Base-by-base conservation (phyloP, 2,888 invertebrate genomes). In the Plutella xylostella region DNA sequence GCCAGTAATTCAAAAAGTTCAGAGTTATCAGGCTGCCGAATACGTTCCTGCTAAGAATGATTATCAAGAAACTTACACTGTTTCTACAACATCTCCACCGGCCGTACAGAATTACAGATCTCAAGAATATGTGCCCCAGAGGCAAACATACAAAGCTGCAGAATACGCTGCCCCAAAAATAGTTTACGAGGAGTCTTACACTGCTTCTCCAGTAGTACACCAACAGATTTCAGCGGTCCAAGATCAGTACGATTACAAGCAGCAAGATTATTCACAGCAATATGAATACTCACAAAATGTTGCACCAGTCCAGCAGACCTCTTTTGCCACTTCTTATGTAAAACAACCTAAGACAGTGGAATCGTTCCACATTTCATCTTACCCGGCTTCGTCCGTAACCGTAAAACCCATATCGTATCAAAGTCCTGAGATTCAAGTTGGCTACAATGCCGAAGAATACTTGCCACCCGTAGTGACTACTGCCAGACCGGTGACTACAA, bases 361-460 rank as follows among this genome's bases (percentile, higher is more conserved):
- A 63, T 71, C 75, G 18, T 54, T 68, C 22, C 71, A 76, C 46
- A 58, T 72, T 17, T 70, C 77, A 19, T 58, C 65, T 0, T 63
- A 61, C 51, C 72, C 76, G 19, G 67, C 64, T 38, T 60, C 63
- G 3, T 68, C 61, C 43, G 54, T 58, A 2, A 61, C 60, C 12
- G 65, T 64, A 5, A 66, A 64, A 48, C 50, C 48, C 56, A 62
- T 62, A 14, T 56, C 57, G 40, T 75, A 74, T 45, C 67, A 77
- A 51, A 57, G 68, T 1, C 78, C 82, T 25, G 77, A 83, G 57
- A 72, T 82, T 45, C 79, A 80, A 56, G 63, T 67, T 11, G 71
- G 56, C 11, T 77, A 79, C 50, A 74, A 73, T 51, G 64, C 68
- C 15, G 77, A 79, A 56, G 78, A 80, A 55, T 83, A 82, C 51